A percentile compares a stretch with the other conserved stretches of the same genome.
phyloP scores from a whole-genome alignment of 2,888 invertebrate genomes.

The Agrotis segetum region DNA sequence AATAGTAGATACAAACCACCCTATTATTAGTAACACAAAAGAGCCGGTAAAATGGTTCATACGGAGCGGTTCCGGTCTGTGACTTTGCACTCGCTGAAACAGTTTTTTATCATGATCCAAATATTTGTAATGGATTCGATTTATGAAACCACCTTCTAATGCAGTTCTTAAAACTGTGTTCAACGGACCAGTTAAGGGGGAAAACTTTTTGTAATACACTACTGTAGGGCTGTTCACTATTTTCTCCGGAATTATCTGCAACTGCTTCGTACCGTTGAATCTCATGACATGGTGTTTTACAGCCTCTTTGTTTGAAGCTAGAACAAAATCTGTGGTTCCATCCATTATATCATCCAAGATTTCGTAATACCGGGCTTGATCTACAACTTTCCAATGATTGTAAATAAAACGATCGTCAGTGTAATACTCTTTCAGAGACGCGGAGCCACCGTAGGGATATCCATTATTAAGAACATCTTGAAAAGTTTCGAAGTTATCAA shows the following conservation, averaged over 20 bases:
- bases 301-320: constrained; percentile 75
- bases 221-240: constrained; percentile 79
- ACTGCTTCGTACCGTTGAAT: constrained; percentile 66
- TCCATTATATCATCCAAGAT: constrained; percentile 70
- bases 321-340: constrained; percentile 72
- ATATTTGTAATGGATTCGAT: constrained; percentile 66
- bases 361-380: constrained; percentile 52
- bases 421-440: constrained; percentile 74
- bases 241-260: constrained; percentile 78
- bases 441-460: constrained; percentile 73
- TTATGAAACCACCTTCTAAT: constrained; percentile 75
- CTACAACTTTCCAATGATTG: constrained; percentile 71
- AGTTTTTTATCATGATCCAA: constrained; percentile 60
- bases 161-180: constrained; percentile 68
- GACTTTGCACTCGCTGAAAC: constrained; percentile 39
- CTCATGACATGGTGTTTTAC: constrained; percentile 69
- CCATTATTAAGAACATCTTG: constrained; percentile 63
- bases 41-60: constrained; percentile 71
- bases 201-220: constrained; percentile 76
- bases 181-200: constrained; percentile 69
- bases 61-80: constrained; percentile 59
- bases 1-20: constrained; percentile 71
- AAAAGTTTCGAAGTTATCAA: constrained; percentile 66
- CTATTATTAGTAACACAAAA: constrained; percentile 68
- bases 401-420: constrained; percentile 71